Base-by-base conservation (phyloP, 2,113 vertebrate species). In the Carettochelys insculpta region DNA sequence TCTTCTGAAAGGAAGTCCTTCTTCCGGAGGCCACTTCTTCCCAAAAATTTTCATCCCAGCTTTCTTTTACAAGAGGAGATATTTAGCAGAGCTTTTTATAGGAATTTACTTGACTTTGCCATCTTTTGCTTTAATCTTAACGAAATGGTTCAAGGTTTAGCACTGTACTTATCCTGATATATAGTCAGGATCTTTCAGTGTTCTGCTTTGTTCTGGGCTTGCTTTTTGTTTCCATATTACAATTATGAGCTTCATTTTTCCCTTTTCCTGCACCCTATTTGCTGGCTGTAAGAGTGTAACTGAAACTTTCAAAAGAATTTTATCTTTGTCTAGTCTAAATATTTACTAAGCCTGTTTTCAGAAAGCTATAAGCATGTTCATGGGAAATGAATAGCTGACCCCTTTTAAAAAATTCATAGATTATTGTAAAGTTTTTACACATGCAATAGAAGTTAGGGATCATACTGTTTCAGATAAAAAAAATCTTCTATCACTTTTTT, bases 401-500 rank as follows among this genome's bases (percentile, higher is more conserved):
- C 31, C 27, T 68, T n/a, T 96, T 96, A 87, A 92, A 95, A 96
- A 95, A 93, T 85, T 93, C n/a, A 93, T 85, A 84, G 71, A 84
- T 85, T 87, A 77, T 83, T 92, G 38, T 93, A 65, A 43, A 87
- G 11, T 77, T 94, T 94, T 95, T 94, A 68, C 22, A 88, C 82
- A 94, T 80, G n/a, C 51, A 95, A 45, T 58, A 94, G 41, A 96
- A 92, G 6, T 89, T 89, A 61, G 38, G 87, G 48, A 86, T 14
- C 47, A 27, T 90, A 43, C 24, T 86, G 3, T 43, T 89, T 90
- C 61, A 93, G 43, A 91, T 1, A 71, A 12, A 5, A 31, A 76
- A 79, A 79, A 73, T 54, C 58, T 52, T 12, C 31, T 73, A 43
- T 54, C 8, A 78, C 77, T 25, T 53, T 93, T 92, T 87, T 79